Evolutionary conservation across 2,113 vertebrate species (phyloP).

Genomic region (Donacobius atricapilla): DNA sequence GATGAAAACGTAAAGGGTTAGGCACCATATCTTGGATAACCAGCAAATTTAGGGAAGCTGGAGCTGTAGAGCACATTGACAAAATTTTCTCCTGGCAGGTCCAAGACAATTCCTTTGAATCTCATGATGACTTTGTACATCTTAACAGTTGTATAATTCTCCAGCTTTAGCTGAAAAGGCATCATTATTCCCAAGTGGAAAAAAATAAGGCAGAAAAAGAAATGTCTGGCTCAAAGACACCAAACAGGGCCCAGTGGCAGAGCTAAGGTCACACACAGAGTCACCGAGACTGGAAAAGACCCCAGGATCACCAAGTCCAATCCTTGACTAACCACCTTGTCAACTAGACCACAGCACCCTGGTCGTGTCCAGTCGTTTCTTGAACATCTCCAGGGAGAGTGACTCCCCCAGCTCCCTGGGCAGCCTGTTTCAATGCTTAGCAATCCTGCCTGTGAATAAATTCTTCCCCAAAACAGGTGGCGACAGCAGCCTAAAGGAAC

Average conservation of each 20-base stretch:
- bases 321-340: neutral
- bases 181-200: neutral
- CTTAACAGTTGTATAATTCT: neutral
- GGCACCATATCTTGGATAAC: neutral
- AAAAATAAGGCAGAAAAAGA: neutral
- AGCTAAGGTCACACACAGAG: neutral
- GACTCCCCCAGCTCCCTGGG: neutral
- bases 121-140: neutral
- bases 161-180: neutral
- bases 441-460: neutral
- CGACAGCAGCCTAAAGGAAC: neutral
- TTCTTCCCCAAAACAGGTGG: neutral
- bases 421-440: neutral
- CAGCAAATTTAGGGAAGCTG: neutral
- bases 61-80: neutral
- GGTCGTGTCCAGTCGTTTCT: accelerated
- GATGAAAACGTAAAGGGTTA: neutral
- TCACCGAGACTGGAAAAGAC: neutral
- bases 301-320: neutral
- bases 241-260: neutral
- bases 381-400: neutral
- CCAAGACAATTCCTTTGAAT: neutral
- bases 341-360: neutral
- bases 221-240: neutral
- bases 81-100: neutral